Evolutionary conservation across 2,113 vertebrate species (phyloP).

Genomic region (Hydrolagus affinis): DNA sequence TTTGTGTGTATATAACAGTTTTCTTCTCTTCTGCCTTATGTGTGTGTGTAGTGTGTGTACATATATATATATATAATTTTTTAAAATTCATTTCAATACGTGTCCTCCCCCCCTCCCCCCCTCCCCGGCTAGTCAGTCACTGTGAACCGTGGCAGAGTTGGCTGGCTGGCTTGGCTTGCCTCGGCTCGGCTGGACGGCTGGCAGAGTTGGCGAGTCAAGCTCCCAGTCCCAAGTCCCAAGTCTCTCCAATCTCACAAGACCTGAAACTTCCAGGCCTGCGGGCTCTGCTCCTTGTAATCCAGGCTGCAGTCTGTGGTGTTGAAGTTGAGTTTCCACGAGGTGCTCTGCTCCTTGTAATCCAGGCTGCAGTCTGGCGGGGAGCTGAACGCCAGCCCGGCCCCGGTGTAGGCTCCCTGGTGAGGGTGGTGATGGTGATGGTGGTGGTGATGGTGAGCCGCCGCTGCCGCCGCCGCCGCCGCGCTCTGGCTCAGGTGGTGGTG

Average conservation of each 20-base stretch:
- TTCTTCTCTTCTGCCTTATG: too few species aligned
- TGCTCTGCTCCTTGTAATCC: conserved; percentile 78
- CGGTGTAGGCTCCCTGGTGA: conserved; percentile 77
- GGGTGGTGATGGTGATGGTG: conserved; percentile 82
- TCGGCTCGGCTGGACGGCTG: background rate
- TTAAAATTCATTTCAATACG: too few species aligned
- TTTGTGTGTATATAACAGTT: too few species aligned
- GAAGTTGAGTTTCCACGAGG: conserved; percentile 98
- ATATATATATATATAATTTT: too few species aligned
- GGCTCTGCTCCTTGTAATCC: conserved; percentile 98
- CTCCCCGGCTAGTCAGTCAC: conserved; percentile 6
- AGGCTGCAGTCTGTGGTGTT: conserved; percentile 91
- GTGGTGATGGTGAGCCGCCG: conserved; percentile 58
- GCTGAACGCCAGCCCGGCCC: conserved; percentile 80
- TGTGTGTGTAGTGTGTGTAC: too few species aligned
- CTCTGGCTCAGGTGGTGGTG: conserved; percentile 74
- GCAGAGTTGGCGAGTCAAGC: background rate
- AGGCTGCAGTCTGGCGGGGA: conserved; percentile 97
- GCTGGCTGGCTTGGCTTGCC: background rate
- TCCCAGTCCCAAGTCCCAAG: too few species aligned
- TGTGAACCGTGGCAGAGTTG: background rate
- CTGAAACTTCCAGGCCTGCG: conserved; percentile 88
- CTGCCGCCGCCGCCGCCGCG: too few species aligned
- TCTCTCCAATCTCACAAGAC: conserved; percentile 76
- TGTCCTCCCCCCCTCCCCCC: conserved; percentile 33